Base-by-base conservation (phyloP, 2,888 invertebrate species). In the Rutpela maculata region DNA sequence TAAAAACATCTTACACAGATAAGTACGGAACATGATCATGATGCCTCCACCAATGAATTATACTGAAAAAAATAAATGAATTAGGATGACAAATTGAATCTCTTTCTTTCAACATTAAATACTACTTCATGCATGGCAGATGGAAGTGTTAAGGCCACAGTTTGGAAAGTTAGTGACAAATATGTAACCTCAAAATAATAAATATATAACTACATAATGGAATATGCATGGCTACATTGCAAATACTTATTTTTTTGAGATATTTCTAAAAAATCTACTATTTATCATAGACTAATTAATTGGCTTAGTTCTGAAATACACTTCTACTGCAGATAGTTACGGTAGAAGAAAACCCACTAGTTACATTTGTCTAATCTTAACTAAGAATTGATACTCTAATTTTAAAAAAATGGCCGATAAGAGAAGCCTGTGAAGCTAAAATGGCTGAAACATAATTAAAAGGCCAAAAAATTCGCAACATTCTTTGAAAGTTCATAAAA, bases 31-130 rank as follows among this genome's bases (percentile, higher is more conserved):
- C 82, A 86, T 85, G 86, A 86, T 80, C 76, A 84, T 85, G 85
- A 86, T 85, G 85, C 87, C 87, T 86, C 87, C 87, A 88, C 87
- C 88, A 88, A 88, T 87, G 86, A 87, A 81, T 86, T 88, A 88
- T 85, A 88, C 88, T 88, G 88, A 88, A 88, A 88, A 87, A 85
- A 87, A 88, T 84, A 86, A 86, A 86, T 80, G 84, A 78, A 85
- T 86, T 84, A 84, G 77, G 76, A 72, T 72, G 72, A 72, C 38
- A 38, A 26, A 38, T 43, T 35, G 43, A 63, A 50, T n/a, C 50
- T 50, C 50, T 43, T 55, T n/a, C 43, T 57, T 31, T 43, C 18
- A 74, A 50, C 66, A 74, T 66, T 55, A 75, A 66, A 70, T 73
- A 69, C 35, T 76, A 75, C 63, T 72, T 31, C 76, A 76, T 72